These are phyloP conservation scores for Drosophila equinoxialis DNA, from an alignment of 1,140 invertebrate species.

Conservation along the genomic window DNA sequence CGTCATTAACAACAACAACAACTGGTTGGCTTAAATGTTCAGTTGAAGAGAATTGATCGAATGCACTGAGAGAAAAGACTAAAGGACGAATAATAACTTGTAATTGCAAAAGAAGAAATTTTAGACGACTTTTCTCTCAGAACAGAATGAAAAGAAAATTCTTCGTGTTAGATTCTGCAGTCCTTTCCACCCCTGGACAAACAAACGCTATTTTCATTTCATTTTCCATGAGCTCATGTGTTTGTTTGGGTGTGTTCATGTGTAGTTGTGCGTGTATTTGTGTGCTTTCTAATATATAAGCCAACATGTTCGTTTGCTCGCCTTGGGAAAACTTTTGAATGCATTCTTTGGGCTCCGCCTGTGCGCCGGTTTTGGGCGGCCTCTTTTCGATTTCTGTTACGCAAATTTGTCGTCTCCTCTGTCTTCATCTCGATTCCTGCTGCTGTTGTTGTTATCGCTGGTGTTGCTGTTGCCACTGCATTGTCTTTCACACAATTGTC, in stretches of 20 bases:
- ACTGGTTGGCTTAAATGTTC: constrained; percentile 53
- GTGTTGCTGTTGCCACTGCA: constrained; percentile 42
- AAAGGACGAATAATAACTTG: no score
- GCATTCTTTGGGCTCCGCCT: constrained; percentile 52
- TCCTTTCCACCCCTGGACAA: constrained; percentile 24
- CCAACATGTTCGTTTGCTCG: constrained; percentile 59
- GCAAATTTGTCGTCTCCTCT: constrained; percentile 56
- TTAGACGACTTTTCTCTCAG: no score
- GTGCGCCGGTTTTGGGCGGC: constrained; percentile 22
- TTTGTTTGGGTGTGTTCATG: constrained; percentile 20
- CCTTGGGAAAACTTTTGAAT: constrained; percentile 50
- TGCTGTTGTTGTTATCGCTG: not conserved
- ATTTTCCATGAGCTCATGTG: constrained; percentile 31
- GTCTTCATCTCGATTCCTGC: constrained; percentile 16
- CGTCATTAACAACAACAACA: constrained; percentile 31
- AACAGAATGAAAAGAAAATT: no score
- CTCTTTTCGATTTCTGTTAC: constrained; percentile 64
- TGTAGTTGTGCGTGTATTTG: constrained; percentile 28
- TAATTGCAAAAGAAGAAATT: no score
- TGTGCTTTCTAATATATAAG: constrained; percentile 70
- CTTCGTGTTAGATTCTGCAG: no score
- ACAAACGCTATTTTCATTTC: constrained; percentile 73
- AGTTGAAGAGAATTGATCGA: constrained; percentile 25
- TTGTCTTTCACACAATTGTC: constrained; percentile 75
- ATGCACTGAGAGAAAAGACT: not conserved